These are phyloP conservation scores for Alviniconcha strummeri DNA, from an alignment of 2,888 invertebrate genomes.

Conservation along the genomic window DNA sequence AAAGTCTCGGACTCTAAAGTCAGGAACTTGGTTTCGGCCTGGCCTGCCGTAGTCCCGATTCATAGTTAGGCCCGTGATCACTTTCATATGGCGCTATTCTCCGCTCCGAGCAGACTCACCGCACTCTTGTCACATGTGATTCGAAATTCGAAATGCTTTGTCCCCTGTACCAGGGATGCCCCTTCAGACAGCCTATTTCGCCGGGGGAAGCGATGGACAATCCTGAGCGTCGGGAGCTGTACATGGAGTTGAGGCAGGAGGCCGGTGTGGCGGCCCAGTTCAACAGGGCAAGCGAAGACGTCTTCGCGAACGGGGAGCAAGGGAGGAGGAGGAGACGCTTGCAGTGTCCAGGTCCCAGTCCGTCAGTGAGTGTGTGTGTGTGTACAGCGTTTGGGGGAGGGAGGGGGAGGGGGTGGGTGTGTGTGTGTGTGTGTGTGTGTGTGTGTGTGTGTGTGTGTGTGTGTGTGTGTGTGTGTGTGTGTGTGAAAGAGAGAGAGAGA, in stretches of 20 bases:
- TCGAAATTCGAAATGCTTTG: not conserved
- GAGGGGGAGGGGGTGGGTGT: not conserved
- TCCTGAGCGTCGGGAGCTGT: not conserved
- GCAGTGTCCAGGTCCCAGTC: conserved; percentile 15
- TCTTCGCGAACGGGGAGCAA: not conserved
- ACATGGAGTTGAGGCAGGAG: conserved; percentile 6
- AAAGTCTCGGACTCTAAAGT: no score
- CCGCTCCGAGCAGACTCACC: no score
- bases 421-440: not conserved
- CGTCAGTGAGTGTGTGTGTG: no score
- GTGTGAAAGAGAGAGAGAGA: no score
- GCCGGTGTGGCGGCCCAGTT: conserved; percentile 19
- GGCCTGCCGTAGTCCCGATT: no score
- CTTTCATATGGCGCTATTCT: no score
- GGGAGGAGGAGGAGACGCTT: not conserved
- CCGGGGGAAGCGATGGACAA: not conserved
- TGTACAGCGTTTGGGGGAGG: not conserved
- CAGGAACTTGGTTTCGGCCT: no score
- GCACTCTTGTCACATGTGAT: no score
- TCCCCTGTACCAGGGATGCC: conserved; percentile 1
- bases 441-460: no score
- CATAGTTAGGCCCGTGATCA: no score
- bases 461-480: no score
- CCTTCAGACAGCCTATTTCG: conserved; percentile 26
- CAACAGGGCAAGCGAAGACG: conserved; percentile 12